These are phyloP conservation scores for Lateolabrax maculatus DNA, from an alignment of 2,797 vertebrate genomes.

Conservation along the genomic window DNA sequence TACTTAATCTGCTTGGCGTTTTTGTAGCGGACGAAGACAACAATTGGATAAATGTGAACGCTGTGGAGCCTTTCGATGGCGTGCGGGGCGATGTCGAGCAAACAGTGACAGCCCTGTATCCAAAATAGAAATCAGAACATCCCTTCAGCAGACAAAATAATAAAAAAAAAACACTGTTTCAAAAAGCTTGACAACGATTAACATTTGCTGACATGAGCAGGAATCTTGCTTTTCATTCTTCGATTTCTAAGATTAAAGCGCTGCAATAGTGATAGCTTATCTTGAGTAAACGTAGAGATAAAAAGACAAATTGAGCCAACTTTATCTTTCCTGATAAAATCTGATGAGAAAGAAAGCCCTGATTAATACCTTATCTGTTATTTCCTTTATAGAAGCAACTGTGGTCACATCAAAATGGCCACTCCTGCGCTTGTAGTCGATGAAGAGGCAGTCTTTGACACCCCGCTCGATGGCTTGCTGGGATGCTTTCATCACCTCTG, in stretches of 20 bases:
- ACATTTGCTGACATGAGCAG: not conserved
- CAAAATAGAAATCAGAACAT: conserved; percentile 25
- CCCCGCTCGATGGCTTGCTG: conserved; percentile 98
- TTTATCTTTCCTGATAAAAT: conserved; percentile 45
- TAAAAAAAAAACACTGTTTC: not conserved
- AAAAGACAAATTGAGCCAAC: conserved; percentile 46
- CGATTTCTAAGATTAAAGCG: conserved; percentile 13
- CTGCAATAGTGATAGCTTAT: conserved; percentile 31
- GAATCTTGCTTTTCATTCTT: conserved; percentile 8
- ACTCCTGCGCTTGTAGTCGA: conserved; percentile 97
- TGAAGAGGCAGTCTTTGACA: conserved; percentile 97
- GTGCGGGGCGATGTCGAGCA: conserved; percentile 96
- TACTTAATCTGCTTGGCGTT: conserved; percentile 99
- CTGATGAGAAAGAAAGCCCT: conserved; percentile 11
- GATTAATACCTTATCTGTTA: conserved; percentile 92
- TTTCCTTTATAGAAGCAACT: conserved; percentile 97
- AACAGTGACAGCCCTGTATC: conserved; percentile 94
- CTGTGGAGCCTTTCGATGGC: conserved; percentile 97
- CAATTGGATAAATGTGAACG: conserved; percentile 97
- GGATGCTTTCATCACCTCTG: conserved; percentile 99
- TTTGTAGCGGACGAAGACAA: conserved; percentile 98
- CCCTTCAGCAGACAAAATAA: not conserved
- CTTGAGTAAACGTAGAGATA: conserved; percentile 39
- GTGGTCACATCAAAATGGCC: conserved; percentile 99
- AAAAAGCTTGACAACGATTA: not conserved